phyloP scores from a whole-genome alignment of 2,113 vertebrate genomes.

The Sakesphorus luctuosus region DNA sequence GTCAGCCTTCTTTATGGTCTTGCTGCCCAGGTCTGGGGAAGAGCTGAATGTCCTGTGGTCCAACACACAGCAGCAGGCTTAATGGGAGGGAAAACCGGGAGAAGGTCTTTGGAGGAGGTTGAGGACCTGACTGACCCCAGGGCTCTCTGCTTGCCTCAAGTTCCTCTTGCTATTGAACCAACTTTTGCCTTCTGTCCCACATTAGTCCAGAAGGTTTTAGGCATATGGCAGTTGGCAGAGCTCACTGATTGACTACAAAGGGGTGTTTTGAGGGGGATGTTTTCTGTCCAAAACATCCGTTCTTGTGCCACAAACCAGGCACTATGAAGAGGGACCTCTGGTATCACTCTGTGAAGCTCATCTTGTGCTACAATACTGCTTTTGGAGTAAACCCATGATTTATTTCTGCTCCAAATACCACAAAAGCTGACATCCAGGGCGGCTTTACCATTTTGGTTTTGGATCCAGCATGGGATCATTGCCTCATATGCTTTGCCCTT shows the following conservation, averaged over 20 bases:
- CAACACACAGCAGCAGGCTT: rapidly evolving
- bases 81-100: background rate
- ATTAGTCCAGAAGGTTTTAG: background rate
- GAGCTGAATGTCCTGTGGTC: background rate
- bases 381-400: background rate
- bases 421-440: background rate
- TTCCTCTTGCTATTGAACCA: background rate
- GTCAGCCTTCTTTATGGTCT: background rate
- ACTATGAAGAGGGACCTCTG: background rate
- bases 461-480: background rate
- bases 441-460: background rate
- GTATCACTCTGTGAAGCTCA: background rate
- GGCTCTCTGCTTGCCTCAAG: background rate
- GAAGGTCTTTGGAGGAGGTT: background rate
- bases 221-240: background rate
- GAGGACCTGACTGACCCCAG: background rate
- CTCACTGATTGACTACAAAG: background rate
- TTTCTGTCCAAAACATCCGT: background rate
- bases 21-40: background rate
- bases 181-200: background rate
- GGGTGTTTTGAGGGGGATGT: rapidly evolving
- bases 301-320: background rate
- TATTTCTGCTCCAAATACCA: background rate
- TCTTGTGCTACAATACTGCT: background rate
- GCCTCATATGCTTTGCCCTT: background rate